Conservation (phyloP, 1,140 invertebrate species). For the Harlomillsia oculata region DNA sequence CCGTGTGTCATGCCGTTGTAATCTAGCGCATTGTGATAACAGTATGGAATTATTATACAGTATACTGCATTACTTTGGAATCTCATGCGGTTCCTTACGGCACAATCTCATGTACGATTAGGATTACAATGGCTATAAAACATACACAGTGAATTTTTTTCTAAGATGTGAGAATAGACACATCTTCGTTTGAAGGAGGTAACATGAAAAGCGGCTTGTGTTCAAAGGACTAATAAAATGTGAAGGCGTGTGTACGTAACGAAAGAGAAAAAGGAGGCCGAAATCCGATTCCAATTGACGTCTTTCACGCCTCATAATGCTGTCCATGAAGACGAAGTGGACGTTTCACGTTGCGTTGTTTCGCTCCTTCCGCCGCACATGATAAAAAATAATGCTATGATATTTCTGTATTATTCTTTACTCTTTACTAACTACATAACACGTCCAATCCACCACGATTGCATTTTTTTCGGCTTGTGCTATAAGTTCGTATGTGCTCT, state of each 20-base stretch:
- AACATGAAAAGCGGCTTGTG: too few species aligned
- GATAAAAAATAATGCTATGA: too few species aligned
- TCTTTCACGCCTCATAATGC: slow-evolving; percentile 25
- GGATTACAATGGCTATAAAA: slow-evolving; percentile 8
- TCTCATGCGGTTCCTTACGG: not conserved
- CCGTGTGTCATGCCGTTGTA: not conserved
- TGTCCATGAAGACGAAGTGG: not conserved
- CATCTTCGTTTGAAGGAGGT: slow-evolving; percentile 9
- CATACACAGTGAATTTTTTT: too few species aligned
- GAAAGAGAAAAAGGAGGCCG: slow-evolving; percentile 20
- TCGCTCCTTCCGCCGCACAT: not conserved
- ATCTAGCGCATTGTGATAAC: not conserved
- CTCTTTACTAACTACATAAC: too few species aligned
- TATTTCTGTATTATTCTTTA: too few species aligned
- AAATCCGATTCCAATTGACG: slow-evolving; percentile 24
- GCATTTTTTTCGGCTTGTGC: too few species aligned
- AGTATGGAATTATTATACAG: not conserved
- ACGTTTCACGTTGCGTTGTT: not conserved
- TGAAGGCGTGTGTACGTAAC: slow-evolving; percentile 21
- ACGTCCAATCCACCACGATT: too few species aligned
- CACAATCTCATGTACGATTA: slow-evolving; percentile 6
- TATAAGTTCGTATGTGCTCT: too few species aligned
- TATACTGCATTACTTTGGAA: not conserved
- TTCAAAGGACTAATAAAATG: not conserved
- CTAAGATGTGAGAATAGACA: slow-evolving; percentile 4